Evolutionary conservation across 2,797 vertebrate species (phyloP).

Genomic region (Odontamblyopus lacepedii): DNA sequence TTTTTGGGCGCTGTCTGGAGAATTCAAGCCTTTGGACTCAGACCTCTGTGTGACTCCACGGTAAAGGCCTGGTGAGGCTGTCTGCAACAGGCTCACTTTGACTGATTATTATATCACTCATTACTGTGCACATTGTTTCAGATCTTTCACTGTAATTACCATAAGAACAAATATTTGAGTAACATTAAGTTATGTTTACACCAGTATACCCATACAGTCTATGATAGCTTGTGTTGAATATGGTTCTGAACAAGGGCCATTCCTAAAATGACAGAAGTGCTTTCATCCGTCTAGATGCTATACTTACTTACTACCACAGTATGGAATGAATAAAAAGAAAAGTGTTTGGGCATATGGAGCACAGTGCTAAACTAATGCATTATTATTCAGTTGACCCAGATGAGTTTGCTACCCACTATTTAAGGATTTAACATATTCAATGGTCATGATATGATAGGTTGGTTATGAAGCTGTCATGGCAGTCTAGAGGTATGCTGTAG

Average conservation of each 20-base stretch:
- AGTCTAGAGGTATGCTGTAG: slow-evolving; percentile 45
- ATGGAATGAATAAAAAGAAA: no score
- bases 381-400: not conserved
- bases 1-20: slow-evolving; percentile 22
- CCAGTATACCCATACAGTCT: no score
- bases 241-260: no score
- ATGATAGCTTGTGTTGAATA: no score
- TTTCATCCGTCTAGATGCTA: no score
- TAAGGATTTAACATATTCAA: not conserved
- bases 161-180: no score
- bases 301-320: no score
- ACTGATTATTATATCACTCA: not conserved
- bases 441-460: not conserved
- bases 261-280: no score
- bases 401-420: not conserved
- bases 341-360: no score
- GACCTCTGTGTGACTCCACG: not conserved
- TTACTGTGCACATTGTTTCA: no score
- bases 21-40: not conserved
- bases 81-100: not conserved
- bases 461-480: slow-evolving; percentile 15
- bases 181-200: no score
- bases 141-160: no score
- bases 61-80: slow-evolving; percentile 11
- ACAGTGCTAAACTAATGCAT: not conserved